Base-by-base conservation (phyloP, 2,888 invertebrate genomes). In the Hypolimnas misippus region DNA sequence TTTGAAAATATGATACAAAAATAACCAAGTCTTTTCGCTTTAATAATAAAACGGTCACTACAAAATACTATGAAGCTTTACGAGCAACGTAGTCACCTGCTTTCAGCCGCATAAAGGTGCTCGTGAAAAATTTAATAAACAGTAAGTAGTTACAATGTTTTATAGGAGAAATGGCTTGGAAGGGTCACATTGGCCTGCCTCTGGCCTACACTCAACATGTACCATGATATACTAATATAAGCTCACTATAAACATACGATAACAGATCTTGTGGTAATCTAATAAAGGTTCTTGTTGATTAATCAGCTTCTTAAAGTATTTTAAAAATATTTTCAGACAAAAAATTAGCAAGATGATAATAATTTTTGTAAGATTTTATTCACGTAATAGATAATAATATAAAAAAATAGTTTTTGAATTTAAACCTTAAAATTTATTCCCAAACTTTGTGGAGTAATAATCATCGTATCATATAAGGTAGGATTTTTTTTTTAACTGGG, bases 101-200 rank as follows among this genome's bases (percentile, higher is more conserved):
- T 60, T 60, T 57, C 59, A 60, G 52, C 35, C 40, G 51, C 51
- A 61, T 67, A 65, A 69, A 67, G 57, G 29, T 55, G 65, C 35
- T 68, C 69, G 62, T 69, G 67, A 67, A 72, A 72, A 70, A 71
- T 68, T 67, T 69, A 70, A 69, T 69, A 71, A 65, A 56, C 62
- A 63, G 61, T 66, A 50, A 62, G 62, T 54, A 61, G 63, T 50
- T 66, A 66, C 68, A 71, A 64, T 67, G 72, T 71, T 61, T 54
- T 52, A 63, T 66, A 65, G 51, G 59, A 62, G 66, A 51, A 60
- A 63, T 55, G 49, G 54, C 50, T 62, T 62, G 50, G 58, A 53
- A 57, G 60, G 55, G 59, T 60, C 59, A 42, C 31, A 33, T 46
- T 8, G 12, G 12, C 46, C 46, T 21, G 38, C 46, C 38, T 57